Evolutionary conservation across 2,888 invertebrate genomes (phyloP).

Genomic region (Eupithecia pulchellata): DNA sequence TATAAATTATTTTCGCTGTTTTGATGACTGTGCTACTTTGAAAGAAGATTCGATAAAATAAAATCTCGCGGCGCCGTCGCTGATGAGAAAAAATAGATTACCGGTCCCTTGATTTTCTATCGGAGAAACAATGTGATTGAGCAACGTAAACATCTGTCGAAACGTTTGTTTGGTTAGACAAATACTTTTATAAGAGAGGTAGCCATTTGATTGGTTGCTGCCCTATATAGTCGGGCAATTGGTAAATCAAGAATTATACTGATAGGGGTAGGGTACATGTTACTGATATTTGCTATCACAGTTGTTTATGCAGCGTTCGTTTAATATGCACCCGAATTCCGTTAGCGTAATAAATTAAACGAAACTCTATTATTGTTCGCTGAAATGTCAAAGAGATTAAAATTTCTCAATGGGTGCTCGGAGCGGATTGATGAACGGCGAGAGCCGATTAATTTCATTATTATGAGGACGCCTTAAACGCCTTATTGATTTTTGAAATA

Average conservation of each 20-base stretch:
- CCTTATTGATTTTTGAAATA: constrained; percentile 60
- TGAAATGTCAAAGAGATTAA: constrained; percentile 73
- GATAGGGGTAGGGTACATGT: background rate
- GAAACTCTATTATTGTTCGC: constrained; percentile 45
- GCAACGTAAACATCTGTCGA: constrained; percentile 40
- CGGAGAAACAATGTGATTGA: constrained; percentile 37
- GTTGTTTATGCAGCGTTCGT: constrained; percentile 14
- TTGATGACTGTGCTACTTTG: constrained; percentile 54
- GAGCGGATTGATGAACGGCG: constrained; percentile 63
- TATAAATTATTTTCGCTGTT: constrained; percentile 56
- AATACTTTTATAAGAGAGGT: constrained; percentile 39
- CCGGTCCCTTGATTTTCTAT: constrained; percentile 43
- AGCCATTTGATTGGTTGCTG: constrained; percentile 42
- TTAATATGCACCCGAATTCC: constrained; percentile 12
- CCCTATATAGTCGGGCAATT: constrained; percentile 18
- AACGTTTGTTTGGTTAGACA: constrained; percentile 42
- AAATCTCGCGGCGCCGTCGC: constrained; percentile 31
- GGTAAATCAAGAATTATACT: background rate
- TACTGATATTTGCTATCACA: background rate
- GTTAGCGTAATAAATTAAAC: constrained; percentile 39
- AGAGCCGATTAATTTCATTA: constrained; percentile 58
- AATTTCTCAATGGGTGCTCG: constrained; percentile 59
- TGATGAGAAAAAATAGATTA: constrained; percentile 46
- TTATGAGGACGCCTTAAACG: constrained; percentile 53
- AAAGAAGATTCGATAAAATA: constrained; percentile 39